Evolutionary conservation across 2,797 vertebrate species (phyloP).

Genomic region (Amblyopsis hoosieri): DNA sequence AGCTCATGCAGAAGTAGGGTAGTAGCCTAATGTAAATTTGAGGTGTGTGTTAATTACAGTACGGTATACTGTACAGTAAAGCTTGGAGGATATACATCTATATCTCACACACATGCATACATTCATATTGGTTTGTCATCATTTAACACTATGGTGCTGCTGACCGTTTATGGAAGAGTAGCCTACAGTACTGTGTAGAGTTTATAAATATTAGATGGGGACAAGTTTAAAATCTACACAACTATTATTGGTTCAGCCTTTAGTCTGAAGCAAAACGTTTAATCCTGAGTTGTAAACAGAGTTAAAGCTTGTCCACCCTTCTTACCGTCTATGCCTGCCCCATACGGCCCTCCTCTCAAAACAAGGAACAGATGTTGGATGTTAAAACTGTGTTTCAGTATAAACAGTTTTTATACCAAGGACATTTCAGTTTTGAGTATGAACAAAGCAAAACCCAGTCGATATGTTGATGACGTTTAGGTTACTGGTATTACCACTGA

Average conservation of each 20-base stretch:
- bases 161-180: no score
- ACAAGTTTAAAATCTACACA: no score
- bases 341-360: conserved; percentile 63
- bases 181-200: no score
- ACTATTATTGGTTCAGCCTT: no score
- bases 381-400: conserved; percentile 66
- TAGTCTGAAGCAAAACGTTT: no score
- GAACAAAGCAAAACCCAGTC: conserved; percentile 21
- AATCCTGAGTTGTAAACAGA: conserved; percentile 13
- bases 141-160: neutral
- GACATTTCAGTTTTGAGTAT: conserved; percentile 29
- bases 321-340: conserved; percentile 18
- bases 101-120: no score
- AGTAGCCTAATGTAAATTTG: neutral
- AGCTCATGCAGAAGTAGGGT: neutral
- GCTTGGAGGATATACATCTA: conserved; percentile 6
- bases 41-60: conserved; percentile 22
- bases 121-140: no score
- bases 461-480: neutral
- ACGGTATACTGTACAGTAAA: neutral
- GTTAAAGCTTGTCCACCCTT: conserved; percentile 41
- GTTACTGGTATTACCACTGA: neutral
- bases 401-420: neutral
- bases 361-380: conserved; percentile 81
- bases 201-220: no score